These are phyloP conservation scores for Benthosema pterotum DNA, from an alignment of 2,797 vertebrate species.

Conservation along the genomic window DNA sequence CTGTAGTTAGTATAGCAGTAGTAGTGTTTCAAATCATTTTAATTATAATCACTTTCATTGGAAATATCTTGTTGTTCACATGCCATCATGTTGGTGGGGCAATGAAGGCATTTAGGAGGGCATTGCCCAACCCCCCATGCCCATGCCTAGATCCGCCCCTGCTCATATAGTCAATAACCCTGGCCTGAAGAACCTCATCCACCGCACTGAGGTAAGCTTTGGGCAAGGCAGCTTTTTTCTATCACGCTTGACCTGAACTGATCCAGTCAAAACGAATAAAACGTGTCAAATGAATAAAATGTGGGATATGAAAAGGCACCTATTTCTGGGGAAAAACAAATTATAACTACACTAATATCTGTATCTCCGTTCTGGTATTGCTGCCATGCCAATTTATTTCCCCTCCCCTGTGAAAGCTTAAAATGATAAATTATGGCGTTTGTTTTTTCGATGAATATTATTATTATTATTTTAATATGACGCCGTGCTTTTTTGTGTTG, in stretches of 20 bases:
- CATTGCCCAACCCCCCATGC: too few relatives aligned
- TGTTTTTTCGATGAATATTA: too few relatives aligned
- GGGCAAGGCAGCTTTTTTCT: conserved; percentile 44
- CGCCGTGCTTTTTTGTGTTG: not conserved
- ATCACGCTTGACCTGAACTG: conserved; percentile 54
- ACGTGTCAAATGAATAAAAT: conserved; percentile 50
- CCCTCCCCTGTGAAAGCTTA: conserved; percentile 22
- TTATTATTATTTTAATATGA: not conserved
- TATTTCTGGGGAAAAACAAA: conserved; percentile 44
- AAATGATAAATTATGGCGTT: not conserved
- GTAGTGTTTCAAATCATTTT: too few relatives aligned
- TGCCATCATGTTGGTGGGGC: too few relatives aligned
- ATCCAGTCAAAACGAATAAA: conserved; percentile 50
- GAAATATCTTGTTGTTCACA: too few relatives aligned
- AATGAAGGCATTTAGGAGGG: too few relatives aligned
- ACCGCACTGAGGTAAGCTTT: conserved; percentile 60
- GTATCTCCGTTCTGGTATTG: conserved; percentile 38
- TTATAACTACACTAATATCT: conserved; percentile 48
- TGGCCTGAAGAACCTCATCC: conserved; percentile 28
- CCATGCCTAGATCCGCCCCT: too few relatives aligned
- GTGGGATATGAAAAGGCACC: conserved; percentile 52
- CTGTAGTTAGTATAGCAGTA: too few relatives aligned
- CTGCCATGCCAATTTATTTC: conserved; percentile 44
- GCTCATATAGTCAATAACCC: too few relatives aligned
- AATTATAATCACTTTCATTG: too few relatives aligned